Evolutionary conservation across 2,113 vertebrate genomes (phyloP).

Genomic region (Ptyas mucosa): DNA sequence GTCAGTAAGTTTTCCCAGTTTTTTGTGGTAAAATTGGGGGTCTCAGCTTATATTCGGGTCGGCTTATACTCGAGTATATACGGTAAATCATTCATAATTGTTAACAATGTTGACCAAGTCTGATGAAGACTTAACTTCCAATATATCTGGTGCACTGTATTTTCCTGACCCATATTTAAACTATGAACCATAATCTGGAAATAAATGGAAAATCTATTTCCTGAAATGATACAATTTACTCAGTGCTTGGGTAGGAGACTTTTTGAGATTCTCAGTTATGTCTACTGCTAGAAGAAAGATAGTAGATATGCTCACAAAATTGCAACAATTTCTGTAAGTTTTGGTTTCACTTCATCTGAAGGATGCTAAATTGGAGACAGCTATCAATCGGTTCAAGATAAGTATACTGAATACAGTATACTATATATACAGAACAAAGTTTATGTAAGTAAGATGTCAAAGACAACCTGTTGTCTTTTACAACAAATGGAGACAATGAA

Average conservation of each 20-base stretch:
- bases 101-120: not conserved
- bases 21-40: too few relatives aligned
- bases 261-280: not conserved
- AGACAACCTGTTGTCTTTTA: not conserved
- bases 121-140: not conserved
- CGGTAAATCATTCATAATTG: not conserved
- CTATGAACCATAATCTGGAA: not conserved
- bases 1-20: too few relatives aligned
- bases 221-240: not conserved
- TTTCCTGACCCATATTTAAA: not conserved
- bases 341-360: not conserved
- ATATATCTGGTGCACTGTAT: not conserved
- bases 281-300: not conserved
- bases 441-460: not conserved
- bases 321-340: not conserved
- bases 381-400: not conserved
- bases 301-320: not conserved
- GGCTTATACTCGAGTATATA: too few relatives aligned
- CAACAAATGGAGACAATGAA: not conserved
- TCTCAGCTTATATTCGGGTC: too few relatives aligned
- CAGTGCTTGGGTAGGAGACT: not conserved
- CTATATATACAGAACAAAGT: not conserved
- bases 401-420: not conserved
- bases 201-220: not conserved
- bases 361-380: not conserved